These are phyloP conservation scores for Tipula unca DNA, from an alignment of 2,888 invertebrate genomes.

Conservation along the genomic window DNA sequence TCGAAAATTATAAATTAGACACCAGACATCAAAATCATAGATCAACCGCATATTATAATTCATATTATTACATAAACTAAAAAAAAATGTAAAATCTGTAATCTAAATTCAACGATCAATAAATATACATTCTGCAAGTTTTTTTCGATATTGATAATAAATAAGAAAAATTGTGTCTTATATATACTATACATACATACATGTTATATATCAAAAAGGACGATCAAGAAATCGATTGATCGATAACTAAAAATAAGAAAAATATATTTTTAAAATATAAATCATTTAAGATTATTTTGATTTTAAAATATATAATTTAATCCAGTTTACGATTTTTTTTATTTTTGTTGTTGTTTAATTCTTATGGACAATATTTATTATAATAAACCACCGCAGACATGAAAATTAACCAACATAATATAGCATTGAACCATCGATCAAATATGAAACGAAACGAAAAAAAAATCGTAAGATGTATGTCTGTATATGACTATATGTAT, in stretches of 20 bases:
- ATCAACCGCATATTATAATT: background rate
- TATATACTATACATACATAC: background rate
- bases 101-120: background rate
- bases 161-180: background rate
- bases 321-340: background rate
- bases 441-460: background rate
- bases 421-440: background rate
- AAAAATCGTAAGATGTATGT: background rate
- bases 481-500: background rate
- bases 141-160: background rate
- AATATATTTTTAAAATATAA: background rate
- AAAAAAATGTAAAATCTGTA: background rate
- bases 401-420: background rate
- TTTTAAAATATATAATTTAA: background rate
- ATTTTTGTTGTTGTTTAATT: background rate
- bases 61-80: background rate
- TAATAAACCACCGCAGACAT: background rate
- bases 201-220: too few species aligned
- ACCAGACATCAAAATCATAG: slow-evolving; percentile 8
- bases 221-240: slow-evolving; percentile 8
- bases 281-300: background rate
- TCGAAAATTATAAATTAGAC: slow-evolving; percentile 8
- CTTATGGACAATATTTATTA: background rate
- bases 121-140: background rate
- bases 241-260: background rate